Evolutionary conservation across 1,140 invertebrate species (phyloP).

Genomic region (Anthonomus grandis): DNA sequence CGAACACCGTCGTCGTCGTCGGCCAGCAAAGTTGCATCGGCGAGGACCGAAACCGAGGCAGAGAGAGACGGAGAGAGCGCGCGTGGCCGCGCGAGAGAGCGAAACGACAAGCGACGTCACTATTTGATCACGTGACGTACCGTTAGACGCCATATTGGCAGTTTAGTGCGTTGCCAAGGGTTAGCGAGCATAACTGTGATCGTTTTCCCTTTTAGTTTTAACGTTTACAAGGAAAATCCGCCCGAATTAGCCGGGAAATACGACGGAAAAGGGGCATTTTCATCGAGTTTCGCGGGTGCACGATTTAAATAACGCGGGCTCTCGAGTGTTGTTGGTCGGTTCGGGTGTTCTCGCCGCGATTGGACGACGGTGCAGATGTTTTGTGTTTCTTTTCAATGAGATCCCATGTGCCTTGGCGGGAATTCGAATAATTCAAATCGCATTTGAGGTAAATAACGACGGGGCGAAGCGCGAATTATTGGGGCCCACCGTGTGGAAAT

Average conservation of each 20-base stretch:
- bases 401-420: conserved; percentile 44
- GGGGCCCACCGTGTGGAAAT: too few relatives aligned
- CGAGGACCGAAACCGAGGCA: too few relatives aligned
- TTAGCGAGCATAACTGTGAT: conserved; percentile 37
- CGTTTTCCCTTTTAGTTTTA: conserved; percentile 12
- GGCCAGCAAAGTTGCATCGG: too few relatives aligned
- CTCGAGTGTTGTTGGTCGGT: conserved; percentile 43
- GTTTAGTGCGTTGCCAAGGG: conserved; percentile 49
- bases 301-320: conserved; percentile 46
- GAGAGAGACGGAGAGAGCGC: conserved; percentile 45
- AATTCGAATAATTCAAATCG: conserved; percentile 35
- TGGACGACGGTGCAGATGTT: conserved; percentile 47
- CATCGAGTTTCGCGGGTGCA: not conserved
- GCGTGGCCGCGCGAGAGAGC: conserved; percentile 36
- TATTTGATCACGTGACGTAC: conserved; percentile 53
- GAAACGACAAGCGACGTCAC: conserved; percentile 48
- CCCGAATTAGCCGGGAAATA: not conserved
- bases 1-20: conserved; percentile 14
- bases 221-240: conserved; percentile 5
- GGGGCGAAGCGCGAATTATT: conserved; percentile 5
- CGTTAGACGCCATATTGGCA: conserved; percentile 55
- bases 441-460: conserved; percentile 31
- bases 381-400: conserved; percentile 37
- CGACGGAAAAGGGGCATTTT: conserved; percentile 1
- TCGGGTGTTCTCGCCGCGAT: conserved; percentile 41